phyloP scores from a whole-genome alignment of 1,140 invertebrate species.

The Neotoxoptera formosana region DNA sequence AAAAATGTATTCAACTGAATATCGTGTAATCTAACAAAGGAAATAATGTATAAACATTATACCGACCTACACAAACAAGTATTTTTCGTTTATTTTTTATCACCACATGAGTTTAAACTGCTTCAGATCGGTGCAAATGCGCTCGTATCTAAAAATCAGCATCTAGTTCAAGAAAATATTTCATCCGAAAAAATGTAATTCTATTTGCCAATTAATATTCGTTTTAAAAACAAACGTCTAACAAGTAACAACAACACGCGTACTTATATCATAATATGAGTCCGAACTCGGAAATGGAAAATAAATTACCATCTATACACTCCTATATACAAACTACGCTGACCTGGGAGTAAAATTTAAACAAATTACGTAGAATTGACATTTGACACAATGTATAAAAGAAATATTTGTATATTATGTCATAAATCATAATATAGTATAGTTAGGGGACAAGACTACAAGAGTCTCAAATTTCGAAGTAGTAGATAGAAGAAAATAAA shows the following conservation, averaged over 20 bases:
- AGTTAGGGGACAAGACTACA: neutral
- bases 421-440: neutral
- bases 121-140: neutral
- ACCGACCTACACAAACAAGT: neutral
- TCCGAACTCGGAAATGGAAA: neutral
- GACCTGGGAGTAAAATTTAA: neutral
- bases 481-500: neutral
- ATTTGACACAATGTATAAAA: neutral
- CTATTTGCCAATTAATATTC: neutral
- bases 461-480: neutral
- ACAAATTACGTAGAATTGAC: neutral
- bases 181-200: neutral
- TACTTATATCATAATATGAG: neutral
- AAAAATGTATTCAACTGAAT: neutral
- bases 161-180: neutral
- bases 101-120: neutral
- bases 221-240: neutral
- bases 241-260: no score
- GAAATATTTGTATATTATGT: neutral
- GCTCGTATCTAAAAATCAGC: neutral
- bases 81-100: neutral
- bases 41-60: neutral
- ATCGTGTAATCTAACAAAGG: neutral
- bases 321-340: neutral
- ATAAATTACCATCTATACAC: neutral